A percentile compares a stretch with the other conserved stretches of the same genome.
phyloP scores from a whole-genome alignment of 2,113 vertebrate genomes.

The Donacobius atricapilla region DNA sequence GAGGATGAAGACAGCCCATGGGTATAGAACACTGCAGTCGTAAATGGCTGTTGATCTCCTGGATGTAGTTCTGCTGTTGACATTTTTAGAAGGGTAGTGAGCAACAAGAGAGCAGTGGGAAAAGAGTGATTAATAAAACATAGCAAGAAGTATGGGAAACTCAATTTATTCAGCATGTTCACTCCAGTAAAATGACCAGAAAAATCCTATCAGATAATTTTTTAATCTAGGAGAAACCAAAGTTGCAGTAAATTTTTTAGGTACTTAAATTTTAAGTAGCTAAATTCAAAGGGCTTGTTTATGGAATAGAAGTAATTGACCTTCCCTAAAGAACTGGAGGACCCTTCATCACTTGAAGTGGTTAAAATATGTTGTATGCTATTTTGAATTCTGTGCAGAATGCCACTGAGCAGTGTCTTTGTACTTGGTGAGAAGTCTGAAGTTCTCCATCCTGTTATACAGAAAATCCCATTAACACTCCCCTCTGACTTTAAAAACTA shows the following conservation, averaged over 20 bases:
- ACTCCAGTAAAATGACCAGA: background rate
- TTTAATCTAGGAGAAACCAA: background rate
- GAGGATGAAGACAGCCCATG: background rate
- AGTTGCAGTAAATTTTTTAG: too few species aligned
- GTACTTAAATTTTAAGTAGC: too few species aligned
- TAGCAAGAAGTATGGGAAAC: background rate
- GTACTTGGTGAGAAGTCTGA: background rate
- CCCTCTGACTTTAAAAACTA: background rate
- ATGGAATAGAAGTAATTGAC: background rate
- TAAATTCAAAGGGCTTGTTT: background rate
- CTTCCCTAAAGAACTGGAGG: background rate
- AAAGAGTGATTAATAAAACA: background rate
- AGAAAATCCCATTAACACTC: background rate
- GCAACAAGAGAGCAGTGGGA: background rate
- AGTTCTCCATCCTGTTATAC: background rate
- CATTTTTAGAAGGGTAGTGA: background rate
- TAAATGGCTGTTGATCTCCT: background rate
- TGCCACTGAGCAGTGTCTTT: background rate
- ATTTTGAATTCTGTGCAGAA: background rate
- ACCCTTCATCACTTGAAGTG: background rate
- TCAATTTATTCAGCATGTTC: background rate
- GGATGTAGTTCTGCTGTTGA: background rate
- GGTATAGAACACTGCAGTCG: background rate
- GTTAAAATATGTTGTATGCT: background rate
- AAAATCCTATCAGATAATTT: background rate